Evolutionary conservation across 2,797 vertebrate genomes (phyloP).

Genomic region (Neostethus bicornis): DNA sequence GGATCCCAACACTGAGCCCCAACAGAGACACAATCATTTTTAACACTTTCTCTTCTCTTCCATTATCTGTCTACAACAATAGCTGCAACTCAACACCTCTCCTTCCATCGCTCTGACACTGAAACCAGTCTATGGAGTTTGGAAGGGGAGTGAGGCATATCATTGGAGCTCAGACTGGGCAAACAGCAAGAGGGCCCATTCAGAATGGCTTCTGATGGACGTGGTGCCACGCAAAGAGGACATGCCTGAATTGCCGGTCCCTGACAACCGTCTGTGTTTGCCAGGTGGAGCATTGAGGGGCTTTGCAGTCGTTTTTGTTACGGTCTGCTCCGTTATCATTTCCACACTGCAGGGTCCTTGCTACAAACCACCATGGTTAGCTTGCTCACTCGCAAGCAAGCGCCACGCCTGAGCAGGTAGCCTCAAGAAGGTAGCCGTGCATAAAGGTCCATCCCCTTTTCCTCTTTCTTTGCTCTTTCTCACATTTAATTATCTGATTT

Average conservation of each 20-base stretch:
- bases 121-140: conserved; percentile 81
- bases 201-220: conserved; percentile 82
- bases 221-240: conserved; percentile 86
- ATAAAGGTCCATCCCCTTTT: conserved; percentile 85
- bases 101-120: conserved; percentile 73
- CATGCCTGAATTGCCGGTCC: conserved; percentile 91
- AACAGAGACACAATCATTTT: conserved; percentile 84
- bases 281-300: conserved; percentile 86
- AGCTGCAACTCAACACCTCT: conserved; percentile 69
- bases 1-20: conserved; percentile 78
- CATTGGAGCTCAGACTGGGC: conserved; percentile 81
- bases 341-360: conserved; percentile 73
- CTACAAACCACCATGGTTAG: conserved; percentile 69
- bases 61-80: conserved; percentile 74
- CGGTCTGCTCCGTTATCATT: conserved; percentile 75
- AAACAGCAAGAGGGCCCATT: conserved; percentile 80
- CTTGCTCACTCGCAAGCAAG: conserved; percentile 58
- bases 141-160: conserved; percentile 84
- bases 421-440: conserved; percentile 88
- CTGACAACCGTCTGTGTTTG: conserved; percentile 91
- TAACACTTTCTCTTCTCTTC: conserved; percentile 76
- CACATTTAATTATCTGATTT: conserved; percentile 97
- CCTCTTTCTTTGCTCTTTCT: conserved; percentile 82
- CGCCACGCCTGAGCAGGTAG: conserved; percentile 81
- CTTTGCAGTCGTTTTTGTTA: conserved; percentile 85